Percentiles rank a stretch among this genome's conserved stretches.
Conservation (phyloP, 2,113 vertebrate species). For the Heloderma charlesbogerti region DNA sequence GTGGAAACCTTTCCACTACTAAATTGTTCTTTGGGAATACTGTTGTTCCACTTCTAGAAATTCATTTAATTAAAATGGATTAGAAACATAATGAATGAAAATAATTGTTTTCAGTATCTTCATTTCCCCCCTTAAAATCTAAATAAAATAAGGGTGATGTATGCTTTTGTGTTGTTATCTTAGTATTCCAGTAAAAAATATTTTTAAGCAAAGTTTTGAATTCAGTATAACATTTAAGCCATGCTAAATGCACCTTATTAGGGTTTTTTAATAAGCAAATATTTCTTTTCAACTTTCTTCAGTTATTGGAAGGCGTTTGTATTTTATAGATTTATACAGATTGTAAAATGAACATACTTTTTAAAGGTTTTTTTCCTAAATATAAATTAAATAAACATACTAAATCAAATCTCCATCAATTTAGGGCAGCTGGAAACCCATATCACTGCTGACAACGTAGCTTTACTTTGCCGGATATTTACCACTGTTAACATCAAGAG, state of each 20-base stretch:
- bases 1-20: neutral
- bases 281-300: neutral
- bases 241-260: neutral
- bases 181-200: neutral
- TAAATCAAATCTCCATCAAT: neutral
- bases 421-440: neutral
- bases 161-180: neutral
- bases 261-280: neutral
- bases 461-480: neutral
- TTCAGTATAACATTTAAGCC: neutral
- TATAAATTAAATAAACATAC: neutral
- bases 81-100: neutral
- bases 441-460: neutral
- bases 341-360: too few species aligned
- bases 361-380: neutral
- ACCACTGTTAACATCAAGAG: neutral
- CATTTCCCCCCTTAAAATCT: neutral
- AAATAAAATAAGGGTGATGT: neutral
- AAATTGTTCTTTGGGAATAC: neutral
- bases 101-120: neutral
- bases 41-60: neutral
- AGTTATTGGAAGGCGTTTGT: neutral
- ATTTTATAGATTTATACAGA: neutral
- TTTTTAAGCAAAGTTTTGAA: neutral
- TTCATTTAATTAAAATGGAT: neutral